These are phyloP conservation scores for Crioceris asparagi DNA, from an alignment of 2,888 invertebrate species.

Conservation along the genomic window DNA sequence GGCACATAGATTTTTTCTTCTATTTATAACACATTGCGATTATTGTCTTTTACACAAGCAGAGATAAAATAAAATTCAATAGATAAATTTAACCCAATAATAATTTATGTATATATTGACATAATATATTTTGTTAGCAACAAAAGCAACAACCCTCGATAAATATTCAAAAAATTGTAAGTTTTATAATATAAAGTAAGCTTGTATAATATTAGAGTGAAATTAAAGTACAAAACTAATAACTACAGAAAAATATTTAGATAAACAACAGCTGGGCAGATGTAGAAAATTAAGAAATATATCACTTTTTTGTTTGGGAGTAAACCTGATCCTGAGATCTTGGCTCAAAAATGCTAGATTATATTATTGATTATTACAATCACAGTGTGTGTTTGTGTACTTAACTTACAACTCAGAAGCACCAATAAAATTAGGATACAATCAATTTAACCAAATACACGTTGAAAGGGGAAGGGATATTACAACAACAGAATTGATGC, in stretches of 20 bases:
- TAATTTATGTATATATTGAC: no score
- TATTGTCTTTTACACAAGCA: conserved; percentile 21
- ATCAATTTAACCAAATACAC: background rate
- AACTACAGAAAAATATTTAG: conserved; percentile 15
- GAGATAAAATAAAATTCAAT: conserved; percentile 6
- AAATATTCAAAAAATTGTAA: conserved; percentile 12
- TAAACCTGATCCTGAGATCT: conserved; percentile 7
- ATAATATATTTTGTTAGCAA: conserved; percentile 11
- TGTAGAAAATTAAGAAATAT: conserved; percentile 14
- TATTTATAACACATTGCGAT: conserved; percentile 12
- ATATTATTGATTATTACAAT: conserved; percentile 13
- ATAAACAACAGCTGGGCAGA: conserved; percentile 23
- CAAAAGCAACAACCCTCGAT: conserved; percentile 23
- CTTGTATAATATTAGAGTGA: conserved; percentile 10
- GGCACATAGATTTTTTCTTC: conserved; percentile 15
- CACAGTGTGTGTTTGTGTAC: conserved; percentile 13
- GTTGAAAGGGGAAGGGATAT: background rate
- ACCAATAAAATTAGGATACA: conserved; percentile 1
- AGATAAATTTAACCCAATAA: no score
- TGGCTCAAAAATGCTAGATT: conserved; percentile 13
- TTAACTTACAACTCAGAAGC: conserved; percentile 3
- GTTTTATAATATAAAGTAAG: conserved; percentile 20
- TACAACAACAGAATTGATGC: background rate
- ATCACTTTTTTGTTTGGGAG: conserved; percentile 11
- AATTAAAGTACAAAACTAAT: no score